A percentile compares a stretch with the other conserved stretches of the same genome.
phyloP scores from a whole-genome alignment of 2,797 vertebrate genomes.

The Pteropus rufus region DNA sequence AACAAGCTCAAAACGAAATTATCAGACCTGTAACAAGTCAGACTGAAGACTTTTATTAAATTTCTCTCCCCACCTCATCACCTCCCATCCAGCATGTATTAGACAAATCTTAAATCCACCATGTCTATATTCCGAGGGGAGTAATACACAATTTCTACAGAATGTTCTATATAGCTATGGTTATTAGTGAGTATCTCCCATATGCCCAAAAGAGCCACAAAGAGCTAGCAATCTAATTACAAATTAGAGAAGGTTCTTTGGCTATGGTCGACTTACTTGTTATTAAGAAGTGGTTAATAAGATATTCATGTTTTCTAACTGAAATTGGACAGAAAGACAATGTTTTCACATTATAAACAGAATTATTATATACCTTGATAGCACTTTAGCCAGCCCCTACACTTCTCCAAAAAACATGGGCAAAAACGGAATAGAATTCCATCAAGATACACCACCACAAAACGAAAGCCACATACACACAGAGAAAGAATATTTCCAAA shows the following conservation, averaged over 20 bases:
- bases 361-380: neutral
- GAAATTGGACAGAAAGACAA: neutral
- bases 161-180: neutral
- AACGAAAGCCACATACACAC: neutral
- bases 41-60: neutral
- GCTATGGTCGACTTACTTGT: neutral
- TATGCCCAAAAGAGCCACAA: neutral
- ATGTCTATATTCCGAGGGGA: neutral
- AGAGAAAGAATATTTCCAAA: neutral
- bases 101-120: neutral
- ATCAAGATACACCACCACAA: neutral
- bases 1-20: constrained; percentile 18
- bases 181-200: neutral
- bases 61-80: neutral
- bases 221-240: neutral
- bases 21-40: neutral
- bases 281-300: neutral
- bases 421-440: neutral
- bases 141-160: neutral
- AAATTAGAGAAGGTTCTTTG: neutral
- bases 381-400: neutral
- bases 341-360: neutral
- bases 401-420: neutral
- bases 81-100: neutral
- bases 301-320: neutral